Evolutionary conservation across 2,113 vertebrate genomes (phyloP).

Genomic region (Petroica traversi): DNA sequence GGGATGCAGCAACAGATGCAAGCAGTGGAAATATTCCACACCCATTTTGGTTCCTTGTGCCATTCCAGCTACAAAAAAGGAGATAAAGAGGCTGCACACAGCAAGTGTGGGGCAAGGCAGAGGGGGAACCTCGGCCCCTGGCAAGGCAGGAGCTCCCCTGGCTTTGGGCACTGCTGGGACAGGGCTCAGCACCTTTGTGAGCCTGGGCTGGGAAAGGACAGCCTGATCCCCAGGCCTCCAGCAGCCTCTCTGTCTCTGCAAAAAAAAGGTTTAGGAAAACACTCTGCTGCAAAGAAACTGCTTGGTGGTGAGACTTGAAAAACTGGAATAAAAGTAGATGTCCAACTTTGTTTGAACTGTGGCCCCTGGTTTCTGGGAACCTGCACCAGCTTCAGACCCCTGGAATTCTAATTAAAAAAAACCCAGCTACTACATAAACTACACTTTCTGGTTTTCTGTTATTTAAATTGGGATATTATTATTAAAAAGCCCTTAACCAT

Average conservation of each 20-base stretch:
- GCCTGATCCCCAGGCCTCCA: background rate
- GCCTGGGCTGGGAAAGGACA: background rate
- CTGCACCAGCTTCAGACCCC: background rate
- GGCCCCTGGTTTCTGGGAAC: background rate
- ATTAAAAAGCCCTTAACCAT: background rate
- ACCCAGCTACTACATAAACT: background rate
- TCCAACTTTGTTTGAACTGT: background rate
- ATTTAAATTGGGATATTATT: background rate
- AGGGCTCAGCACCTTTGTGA: background rate
- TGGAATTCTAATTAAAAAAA: background rate
- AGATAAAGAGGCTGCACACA: background rate
- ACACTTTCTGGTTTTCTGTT: background rate
- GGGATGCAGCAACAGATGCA: background rate
- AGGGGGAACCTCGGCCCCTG: background rate
- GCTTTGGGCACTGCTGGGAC: background rate
- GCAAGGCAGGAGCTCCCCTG: background rate
- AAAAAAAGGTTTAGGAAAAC: background rate
- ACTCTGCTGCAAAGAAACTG: background rate
- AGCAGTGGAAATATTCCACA: background rate
- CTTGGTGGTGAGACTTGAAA: background rate
- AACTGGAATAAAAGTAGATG: background rate
- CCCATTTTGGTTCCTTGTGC: background rate
- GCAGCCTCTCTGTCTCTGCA: background rate
- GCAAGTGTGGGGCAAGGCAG: background rate
- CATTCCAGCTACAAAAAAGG: background rate